Percentiles rank a stretch among this genome's conserved stretches.
Evolutionary conservation across 1,140 invertebrate species (phyloP).

Genomic region (Drosophila ogumai): DNA sequence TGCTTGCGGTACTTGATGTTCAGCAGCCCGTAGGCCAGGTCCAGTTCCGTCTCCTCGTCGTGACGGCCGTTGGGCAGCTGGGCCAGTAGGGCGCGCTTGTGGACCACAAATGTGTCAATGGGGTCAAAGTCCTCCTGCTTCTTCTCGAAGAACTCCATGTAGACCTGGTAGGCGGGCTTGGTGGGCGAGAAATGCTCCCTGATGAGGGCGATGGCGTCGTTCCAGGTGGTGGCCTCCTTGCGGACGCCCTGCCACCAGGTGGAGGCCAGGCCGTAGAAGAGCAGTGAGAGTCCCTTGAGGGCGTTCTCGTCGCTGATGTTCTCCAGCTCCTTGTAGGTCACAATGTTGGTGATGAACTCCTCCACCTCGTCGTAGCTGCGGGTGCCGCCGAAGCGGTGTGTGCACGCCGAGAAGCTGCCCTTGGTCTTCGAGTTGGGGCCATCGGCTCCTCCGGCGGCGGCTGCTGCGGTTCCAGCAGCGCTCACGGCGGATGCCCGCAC

Average conservation of each 20-base stretch:
- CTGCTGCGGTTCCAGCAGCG: constrained; percentile 47
- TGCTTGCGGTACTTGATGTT: constrained; percentile 78
- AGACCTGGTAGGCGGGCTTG: constrained; percentile 78
- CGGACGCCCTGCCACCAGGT: constrained; percentile 85
- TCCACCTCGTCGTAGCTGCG: constrained; percentile 76
- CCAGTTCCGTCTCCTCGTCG: constrained; percentile 77
- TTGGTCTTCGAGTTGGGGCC: constrained; percentile 48
- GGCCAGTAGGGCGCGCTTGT: constrained; percentile 79
- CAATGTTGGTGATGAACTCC: constrained; percentile 71
- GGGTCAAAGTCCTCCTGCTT: constrained; percentile 64
- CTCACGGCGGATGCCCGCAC: constrained; percentile 48
- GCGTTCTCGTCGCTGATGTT: constrained; percentile 82
- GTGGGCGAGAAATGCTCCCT: constrained; percentile 76
- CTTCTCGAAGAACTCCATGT: constrained; percentile 76
- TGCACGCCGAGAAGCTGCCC: constrained; percentile 73
- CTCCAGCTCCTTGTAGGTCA: constrained; percentile 76
- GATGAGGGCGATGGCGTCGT: constrained; percentile 68
- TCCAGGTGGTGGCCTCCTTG: constrained; percentile 76
- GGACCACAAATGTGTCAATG: constrained; percentile 78
- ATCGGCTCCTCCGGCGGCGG: constrained; percentile 37
- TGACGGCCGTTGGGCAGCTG: constrained; percentile 75
- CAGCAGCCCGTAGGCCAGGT: constrained; percentile 78
- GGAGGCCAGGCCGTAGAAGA: constrained; percentile 82
- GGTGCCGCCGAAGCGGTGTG: constrained; percentile 58
- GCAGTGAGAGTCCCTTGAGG: constrained; percentile 82